These are phyloP conservation scores for Sebastes nivosus DNA, from an alignment of 2,797 vertebrate species.

Conservation along the genomic window DNA sequence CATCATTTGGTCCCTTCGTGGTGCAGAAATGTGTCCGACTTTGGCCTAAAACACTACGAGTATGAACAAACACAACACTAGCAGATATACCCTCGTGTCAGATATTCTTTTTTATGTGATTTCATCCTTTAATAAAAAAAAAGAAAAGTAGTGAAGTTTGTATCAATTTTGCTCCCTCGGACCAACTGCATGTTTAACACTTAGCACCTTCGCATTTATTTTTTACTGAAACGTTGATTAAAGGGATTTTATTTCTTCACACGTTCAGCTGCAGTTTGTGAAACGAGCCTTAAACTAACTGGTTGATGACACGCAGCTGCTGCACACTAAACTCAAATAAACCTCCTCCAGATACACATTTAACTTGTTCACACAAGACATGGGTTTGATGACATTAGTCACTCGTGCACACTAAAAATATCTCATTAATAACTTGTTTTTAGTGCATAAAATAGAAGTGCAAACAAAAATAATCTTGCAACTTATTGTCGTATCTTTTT, in stretches of 20 bases:
- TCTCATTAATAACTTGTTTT: background rate
- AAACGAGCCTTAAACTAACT: background rate
- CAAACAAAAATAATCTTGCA: background rate
- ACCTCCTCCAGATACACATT: background rate
- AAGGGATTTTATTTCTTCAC: conserved; percentile 52
- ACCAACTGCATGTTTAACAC: conserved; percentile 39
- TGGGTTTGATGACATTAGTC: background rate
- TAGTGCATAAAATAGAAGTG: background rate
- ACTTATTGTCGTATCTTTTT: background rate
- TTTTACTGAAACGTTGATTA: conserved; percentile 47
- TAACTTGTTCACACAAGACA: background rate
- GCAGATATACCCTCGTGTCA: conserved; percentile 23
- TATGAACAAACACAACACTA: conserved; percentile 29
- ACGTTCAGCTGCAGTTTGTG: conserved; percentile 4
- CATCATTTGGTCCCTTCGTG: conserved; percentile 67
- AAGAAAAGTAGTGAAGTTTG: conserved; percentile 6
- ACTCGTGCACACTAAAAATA: background rate
- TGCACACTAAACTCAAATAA: background rate
- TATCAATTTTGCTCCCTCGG: conserved; percentile 32
- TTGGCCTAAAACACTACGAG: conserved; percentile 42
- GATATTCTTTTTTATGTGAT: conserved; percentile 1
- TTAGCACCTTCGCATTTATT: conserved; percentile 34
- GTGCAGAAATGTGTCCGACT: conserved; percentile 34
- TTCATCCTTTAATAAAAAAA: conserved; percentile 13
- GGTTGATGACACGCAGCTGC: conserved; percentile 45